A percentile compares a stretch with the other conserved stretches of the same genome.
These are phyloP conservation scores for Globodera rostochiensis DNA, from an alignment of 1,140 invertebrate genomes.

Conservation along the genomic window DNA sequence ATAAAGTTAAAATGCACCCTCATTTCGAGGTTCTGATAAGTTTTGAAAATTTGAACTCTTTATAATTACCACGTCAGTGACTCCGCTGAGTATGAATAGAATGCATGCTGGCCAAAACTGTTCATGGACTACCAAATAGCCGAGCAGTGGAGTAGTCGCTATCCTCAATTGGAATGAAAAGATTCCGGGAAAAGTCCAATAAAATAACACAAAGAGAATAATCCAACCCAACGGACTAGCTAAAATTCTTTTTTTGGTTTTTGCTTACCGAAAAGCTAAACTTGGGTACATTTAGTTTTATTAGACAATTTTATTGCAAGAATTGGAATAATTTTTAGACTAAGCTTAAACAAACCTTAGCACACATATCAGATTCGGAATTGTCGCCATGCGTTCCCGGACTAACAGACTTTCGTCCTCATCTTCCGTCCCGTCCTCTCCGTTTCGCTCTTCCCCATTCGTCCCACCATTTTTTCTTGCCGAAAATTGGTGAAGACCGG, in stretches of 20 bases:
- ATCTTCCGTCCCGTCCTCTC: neutral
- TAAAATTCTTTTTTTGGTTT: neutral
- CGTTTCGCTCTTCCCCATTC: too few relatives aligned
- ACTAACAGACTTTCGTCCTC: neutral
- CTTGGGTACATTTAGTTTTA: neutral
- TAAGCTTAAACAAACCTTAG: slow-evolving; percentile 20
- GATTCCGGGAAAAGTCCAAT: neutral
- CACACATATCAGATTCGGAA: slow-evolving; percentile 37
- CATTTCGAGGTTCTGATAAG: neutral
- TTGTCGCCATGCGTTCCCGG: slow-evolving; percentile 13
- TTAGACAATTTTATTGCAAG: neutral
- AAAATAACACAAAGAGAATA: neutral
- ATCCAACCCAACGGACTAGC: neutral
- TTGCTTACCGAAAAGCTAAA: neutral
- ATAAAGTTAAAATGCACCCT: neutral
- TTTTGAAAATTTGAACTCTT: slow-evolving; percentile 67
- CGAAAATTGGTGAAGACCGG: too few relatives aligned
- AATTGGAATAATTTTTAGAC: neutral
- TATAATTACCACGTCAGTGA: slow-evolving; percentile 78
- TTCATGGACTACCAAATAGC: slow-evolving; percentile 79
- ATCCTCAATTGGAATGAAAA: slow-evolving; percentile 71
- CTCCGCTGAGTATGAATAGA: slow-evolving; percentile 77
- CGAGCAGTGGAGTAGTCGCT: slow-evolving; percentile 81
- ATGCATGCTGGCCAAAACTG: slow-evolving; percentile 76
- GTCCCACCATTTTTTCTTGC: too few relatives aligned